phyloP scores from a whole-genome alignment of 2,113 vertebrate genomes.

The Grantiella picta region DNA sequence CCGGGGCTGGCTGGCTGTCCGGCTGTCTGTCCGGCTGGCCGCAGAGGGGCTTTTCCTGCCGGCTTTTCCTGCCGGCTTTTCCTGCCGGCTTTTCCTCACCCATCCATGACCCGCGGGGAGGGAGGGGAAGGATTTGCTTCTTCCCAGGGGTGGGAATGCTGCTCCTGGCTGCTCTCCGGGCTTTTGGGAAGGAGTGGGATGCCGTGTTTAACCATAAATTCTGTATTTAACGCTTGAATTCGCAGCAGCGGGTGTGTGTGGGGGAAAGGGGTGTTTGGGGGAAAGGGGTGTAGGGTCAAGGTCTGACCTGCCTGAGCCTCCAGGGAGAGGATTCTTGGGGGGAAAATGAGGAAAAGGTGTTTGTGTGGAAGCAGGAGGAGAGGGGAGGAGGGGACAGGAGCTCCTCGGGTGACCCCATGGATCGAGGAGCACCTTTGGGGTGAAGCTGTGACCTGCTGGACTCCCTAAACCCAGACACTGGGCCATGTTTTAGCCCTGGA shows the following conservation, averaged over 20 bases:
- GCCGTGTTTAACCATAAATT: background rate
- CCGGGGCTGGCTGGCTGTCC: background rate
- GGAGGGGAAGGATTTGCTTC: background rate
- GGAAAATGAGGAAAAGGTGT: rapidly evolving
- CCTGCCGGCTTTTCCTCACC: background rate
- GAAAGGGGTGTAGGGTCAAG: background rate
- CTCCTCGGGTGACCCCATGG: background rate
- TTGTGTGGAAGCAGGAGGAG: background rate
- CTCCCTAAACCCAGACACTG: background rate
- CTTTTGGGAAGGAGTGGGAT: background rate
- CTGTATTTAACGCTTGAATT: background rate
- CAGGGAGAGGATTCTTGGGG: background rate
- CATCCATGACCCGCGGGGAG: background rate
- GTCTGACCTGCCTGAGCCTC: background rate
- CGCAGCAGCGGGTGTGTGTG: background rate
- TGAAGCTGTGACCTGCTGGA: background rate
- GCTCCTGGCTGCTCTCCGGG: background rate
- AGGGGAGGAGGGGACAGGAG: background rate
- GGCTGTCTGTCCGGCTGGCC: background rate
- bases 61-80: background rate
- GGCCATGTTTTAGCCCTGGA: background rate
- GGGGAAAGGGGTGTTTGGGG: background rate
- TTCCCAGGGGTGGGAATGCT: background rate
- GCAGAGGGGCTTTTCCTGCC: background rate
- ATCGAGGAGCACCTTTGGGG: background rate